These are phyloP conservation scores for Diadromus collaris DNA, from an alignment of 2,888 invertebrate genomes.

Conservation along the genomic window DNA sequence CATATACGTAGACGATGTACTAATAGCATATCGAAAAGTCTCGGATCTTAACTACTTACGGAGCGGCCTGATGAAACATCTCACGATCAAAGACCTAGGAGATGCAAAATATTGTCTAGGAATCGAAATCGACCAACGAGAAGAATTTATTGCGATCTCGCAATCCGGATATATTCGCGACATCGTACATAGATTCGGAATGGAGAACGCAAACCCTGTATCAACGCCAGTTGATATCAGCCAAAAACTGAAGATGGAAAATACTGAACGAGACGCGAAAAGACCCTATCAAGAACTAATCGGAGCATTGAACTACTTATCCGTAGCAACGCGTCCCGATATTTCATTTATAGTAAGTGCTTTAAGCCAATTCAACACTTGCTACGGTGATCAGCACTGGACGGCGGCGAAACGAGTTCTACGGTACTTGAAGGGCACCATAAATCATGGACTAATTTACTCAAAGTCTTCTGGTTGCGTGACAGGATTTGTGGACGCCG, in stretches of 20 bases:
- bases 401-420: slow-evolving; percentile 3
- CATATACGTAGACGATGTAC: slow-evolving; percentile 44
- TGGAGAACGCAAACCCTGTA: slow-evolving; percentile 1
- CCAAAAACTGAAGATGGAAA: slow-evolving; percentile 5
- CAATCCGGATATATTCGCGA: slow-evolving; percentile 5
- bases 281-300: slow-evolving; percentile 38
- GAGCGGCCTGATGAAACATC: slow-evolving; percentile 1
- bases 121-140: background rate
- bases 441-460: slow-evolving; percentile 26
- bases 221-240: slow-evolving; percentile 20
- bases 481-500: slow-evolving; percentile 57
- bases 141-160: background rate
- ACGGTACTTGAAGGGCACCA: slow-evolving; percentile 7
- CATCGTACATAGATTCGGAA: slow-evolving; percentile 2
- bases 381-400: slow-evolving; percentile 18
- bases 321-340: slow-evolving; percentile 24
- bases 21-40: slow-evolving; percentile 17
- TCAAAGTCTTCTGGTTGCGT: background rate
- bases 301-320: slow-evolving; percentile 34
- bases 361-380: slow-evolving; percentile 30
- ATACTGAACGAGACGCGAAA: background rate
- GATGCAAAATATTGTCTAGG: slow-evolving; percentile 14
- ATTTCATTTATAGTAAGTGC: slow-evolving; percentile 23
- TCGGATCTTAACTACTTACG: background rate
- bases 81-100: slow-evolving; percentile 25